These are phyloP conservation scores for Hymenochirus boettgeri DNA, from an alignment of 2,113 vertebrate genomes.

Conservation along the genomic window DNA sequence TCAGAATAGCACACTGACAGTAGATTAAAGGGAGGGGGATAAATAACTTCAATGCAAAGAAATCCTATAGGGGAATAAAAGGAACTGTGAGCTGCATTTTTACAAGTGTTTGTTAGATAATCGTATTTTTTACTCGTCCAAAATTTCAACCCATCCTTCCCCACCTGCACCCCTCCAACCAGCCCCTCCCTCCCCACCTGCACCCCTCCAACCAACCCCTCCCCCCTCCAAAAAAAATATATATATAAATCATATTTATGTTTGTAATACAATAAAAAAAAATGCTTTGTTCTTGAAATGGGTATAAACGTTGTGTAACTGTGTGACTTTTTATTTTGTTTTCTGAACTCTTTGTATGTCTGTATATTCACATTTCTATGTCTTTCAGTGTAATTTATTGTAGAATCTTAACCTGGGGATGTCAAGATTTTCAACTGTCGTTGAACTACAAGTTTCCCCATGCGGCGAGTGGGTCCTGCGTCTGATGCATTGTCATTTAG, in stretches of 20 bases:
- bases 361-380: not conserved
- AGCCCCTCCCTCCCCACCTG: not conserved
- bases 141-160: conserved; percentile 2
- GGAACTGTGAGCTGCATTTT: conserved; percentile 9
- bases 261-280: conserved; percentile 14
- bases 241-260: not conserved
- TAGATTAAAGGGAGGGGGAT: not conserved
- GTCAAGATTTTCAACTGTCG: not conserved
- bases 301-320: not conserved
- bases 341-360: not conserved
- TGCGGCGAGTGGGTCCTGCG: too few species aligned
- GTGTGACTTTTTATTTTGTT: not conserved
- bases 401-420: too few species aligned
- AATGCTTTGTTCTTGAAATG: not conserved
- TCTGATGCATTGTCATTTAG: too few species aligned
- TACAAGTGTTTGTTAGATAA: not conserved
- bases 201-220: not conserved
- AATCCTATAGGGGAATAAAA: not conserved
- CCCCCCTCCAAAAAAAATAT: not conserved
- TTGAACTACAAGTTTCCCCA: too few species aligned
- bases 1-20: not conserved
- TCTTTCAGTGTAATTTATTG: not conserved
- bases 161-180: not conserved
- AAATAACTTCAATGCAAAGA: not conserved
- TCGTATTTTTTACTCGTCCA: conserved; percentile 18